These are phyloP conservation scores for Argentina silus DNA, from an alignment of 2,797 vertebrate species.

Conservation along the genomic window DNA sequence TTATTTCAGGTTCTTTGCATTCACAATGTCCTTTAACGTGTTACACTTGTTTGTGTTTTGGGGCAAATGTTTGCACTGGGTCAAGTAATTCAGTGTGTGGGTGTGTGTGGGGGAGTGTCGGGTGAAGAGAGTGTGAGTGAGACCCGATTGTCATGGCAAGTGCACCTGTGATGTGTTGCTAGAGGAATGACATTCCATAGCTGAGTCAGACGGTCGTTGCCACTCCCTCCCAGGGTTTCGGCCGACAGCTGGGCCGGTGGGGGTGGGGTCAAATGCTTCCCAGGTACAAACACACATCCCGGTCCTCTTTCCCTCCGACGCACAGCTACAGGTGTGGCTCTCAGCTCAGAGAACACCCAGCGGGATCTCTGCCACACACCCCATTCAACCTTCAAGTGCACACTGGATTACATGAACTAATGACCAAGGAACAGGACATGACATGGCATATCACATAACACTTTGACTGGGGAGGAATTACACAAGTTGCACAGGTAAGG, in stretches of 20 bases:
- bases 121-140: not conserved
- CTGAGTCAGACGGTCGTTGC: conserved; percentile 8
- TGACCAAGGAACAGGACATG: not conserved
- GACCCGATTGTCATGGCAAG: not conserved
- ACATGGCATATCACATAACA: not conserved
- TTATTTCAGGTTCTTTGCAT: no score
- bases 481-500: conserved; percentile 15
- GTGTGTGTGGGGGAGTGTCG: no score
- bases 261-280: conserved; percentile 18
- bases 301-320: not conserved
- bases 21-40: no score
- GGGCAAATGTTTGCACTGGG: no score
- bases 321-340: conserved; percentile 21
- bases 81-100: no score
- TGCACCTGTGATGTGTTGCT: conserved; percentile 9
- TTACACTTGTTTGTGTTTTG: no score
- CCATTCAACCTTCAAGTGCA: not conserved
- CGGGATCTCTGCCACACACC: not conserved
- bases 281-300: conserved; percentile 18
- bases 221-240: conserved; percentile 17
- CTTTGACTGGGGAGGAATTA: conserved; percentile 1
- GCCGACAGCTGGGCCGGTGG: not conserved
- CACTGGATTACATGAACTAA: not conserved
- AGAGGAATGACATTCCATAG: conserved; percentile 27
- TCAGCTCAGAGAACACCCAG: not conserved